These are phyloP conservation scores for Pteropus rufus DNA, from an alignment of 2,797 vertebrate species.

Conservation along the genomic window DNA sequence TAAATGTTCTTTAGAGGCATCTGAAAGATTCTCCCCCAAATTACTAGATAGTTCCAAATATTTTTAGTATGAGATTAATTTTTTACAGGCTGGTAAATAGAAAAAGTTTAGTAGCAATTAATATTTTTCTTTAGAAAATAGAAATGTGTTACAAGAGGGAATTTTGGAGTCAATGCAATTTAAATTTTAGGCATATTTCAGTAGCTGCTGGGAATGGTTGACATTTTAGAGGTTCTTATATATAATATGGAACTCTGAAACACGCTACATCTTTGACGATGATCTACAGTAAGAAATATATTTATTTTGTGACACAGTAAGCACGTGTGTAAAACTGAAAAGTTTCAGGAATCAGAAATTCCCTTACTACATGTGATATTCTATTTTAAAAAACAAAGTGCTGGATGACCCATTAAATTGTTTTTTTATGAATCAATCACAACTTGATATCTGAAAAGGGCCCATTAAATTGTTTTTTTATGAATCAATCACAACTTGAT, in stretches of 20 bases:
- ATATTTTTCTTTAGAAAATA: conserved; percentile 27
- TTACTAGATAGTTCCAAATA: background rate
- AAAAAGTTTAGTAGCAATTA: background rate
- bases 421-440: background rate
- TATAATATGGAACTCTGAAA: background rate
- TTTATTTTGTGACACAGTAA: background rate
- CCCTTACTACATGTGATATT: background rate
- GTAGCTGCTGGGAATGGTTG: background rate
- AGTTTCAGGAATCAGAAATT: conserved; percentile 23
- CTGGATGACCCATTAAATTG: background rate
- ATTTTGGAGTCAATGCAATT: background rate
- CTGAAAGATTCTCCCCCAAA: background rate
- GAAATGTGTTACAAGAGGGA: background rate
- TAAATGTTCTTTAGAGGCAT: background rate
- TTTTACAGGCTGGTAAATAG: background rate
- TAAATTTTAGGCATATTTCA: conserved; percentile 7
- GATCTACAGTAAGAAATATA: background rate
- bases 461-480: background rate
- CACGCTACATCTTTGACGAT: background rate
- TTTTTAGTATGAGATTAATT: background rate
- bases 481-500: background rate
- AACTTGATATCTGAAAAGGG: background rate
- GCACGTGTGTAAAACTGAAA: background rate
- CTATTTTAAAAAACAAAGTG: background rate
- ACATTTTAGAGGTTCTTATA: background rate